Evolutionary conservation across 2,888 invertebrate genomes (phyloP), one percentile per base, ranked within the genome.

Genomic region (Spialia ferax): DNA sequence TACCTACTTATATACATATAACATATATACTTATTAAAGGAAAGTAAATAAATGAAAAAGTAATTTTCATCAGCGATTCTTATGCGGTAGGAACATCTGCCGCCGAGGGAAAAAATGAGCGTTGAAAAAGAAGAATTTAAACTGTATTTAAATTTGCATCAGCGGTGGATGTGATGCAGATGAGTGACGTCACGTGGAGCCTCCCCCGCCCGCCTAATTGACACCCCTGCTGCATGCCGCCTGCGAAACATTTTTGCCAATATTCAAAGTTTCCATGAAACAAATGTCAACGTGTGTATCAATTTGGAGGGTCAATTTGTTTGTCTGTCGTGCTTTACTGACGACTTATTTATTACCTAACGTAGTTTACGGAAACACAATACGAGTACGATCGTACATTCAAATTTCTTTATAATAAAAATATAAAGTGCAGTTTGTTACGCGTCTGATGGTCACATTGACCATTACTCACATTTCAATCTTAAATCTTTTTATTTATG

Each of bases 91-190:
- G 20, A 60, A 62, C 67, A 67, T 79, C 84, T 81, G 85, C 72
- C 78, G 83, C 77, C 62, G 71, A 73, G 75, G 79, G 76, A 83
- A 85, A 85, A 83, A 82, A 81, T 79, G 75, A 74, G 77, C 75
- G 73, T 69, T 76, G 77, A 86, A 83, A 89, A 87, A 86, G 81
- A 75, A 76, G 79, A 81, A 76, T 83, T 84, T 84, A 84, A 86
- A 86, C 85, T 83, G 82, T 83, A 79, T 85, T 91, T 86, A 90
- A 90, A 88, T 85, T 87, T 85, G 83, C 87, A 87, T 88, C 84
- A 83, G 79, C 78, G 74, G 74, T 76, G 81, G 79, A 75, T 79
- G 80, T 78, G 83, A 88, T 89, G 90, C 85, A 90, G 88, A 89
- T 89, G 88, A 90, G 87, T 89, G 88, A 87, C 89, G 90, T 87